phyloP scores from a whole-genome alignment of 2,797 vertebrate species.

The Petrocephalus schoutedeni region DNA sequence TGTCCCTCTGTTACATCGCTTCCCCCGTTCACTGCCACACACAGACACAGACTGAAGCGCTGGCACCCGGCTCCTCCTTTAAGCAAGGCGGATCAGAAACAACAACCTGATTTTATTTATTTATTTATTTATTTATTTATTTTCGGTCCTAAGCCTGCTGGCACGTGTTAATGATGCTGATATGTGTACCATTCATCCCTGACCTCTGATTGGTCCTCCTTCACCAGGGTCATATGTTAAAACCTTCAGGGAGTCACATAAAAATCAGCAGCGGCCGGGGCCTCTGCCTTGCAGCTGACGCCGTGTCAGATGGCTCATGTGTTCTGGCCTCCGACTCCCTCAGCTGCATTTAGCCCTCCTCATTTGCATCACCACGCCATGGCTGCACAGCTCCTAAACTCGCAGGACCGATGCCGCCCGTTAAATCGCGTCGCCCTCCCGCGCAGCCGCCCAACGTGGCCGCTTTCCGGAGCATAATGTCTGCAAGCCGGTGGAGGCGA shows the following conservation, averaged over 20 bases:
- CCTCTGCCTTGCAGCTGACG: not conserved
- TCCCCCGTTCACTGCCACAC: conserved; percentile 20
- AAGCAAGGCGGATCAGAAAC: not conserved
- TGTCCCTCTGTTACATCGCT: conserved; percentile 29
- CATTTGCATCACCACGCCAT: conserved; percentile 81
- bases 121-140: not conserved
- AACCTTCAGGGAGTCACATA: not conserved
- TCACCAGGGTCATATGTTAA: not conserved
- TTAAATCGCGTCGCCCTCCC: conserved; percentile 57
- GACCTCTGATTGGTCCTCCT: not conserved
- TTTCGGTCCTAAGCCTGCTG: not conserved
- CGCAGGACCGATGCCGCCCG: conserved; percentile 72
- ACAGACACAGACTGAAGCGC: not conserved
- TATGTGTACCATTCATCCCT: not conserved
- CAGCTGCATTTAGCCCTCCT: conserved; percentile 68
- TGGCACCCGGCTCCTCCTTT: not conserved
- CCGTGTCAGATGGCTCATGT: conserved; percentile 42
- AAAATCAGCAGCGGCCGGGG: not conserved
- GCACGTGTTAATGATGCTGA: not conserved
- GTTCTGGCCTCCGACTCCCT: conserved; percentile 41
- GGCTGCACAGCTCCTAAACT: conserved; percentile 68
- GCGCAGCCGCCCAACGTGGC: not conserved
- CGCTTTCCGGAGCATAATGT: too few relatives aligned
- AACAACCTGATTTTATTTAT: not conserved
- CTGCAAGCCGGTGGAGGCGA: not conserved